Evolutionary conservation across 2,113 vertebrate species (phyloP), one percentile per base, ranked within the genome.

Genomic region (Odontophorus gujanensis): DNA sequence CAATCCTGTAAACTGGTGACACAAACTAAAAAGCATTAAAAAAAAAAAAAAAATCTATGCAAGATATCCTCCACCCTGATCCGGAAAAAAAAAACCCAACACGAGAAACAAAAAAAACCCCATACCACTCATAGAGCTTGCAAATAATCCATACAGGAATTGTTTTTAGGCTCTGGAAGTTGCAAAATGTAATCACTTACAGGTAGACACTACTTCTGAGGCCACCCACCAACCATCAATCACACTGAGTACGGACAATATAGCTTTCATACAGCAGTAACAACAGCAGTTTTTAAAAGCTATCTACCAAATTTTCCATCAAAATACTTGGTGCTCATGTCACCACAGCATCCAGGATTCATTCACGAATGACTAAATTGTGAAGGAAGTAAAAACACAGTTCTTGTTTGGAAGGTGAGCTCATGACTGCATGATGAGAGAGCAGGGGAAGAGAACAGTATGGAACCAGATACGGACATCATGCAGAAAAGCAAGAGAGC

Each of bases 391-490:
- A 42, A 68, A 83, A 66, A 38, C 13, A 30, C 0, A 4, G 22
- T n/a, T 91, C 24, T 45, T 79, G 26, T 45, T 45, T 30, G 69
- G 45, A 19, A 66, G 7, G 38, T 34, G 25, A 79, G 30, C 21
- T 62, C 19, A 9, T 22, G 34, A 63, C 1, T 38, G 57, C 51
- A 32, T 4, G 9, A 62, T 3, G 17, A 50, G 59, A 55, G 14
- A 92, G 57, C 69, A 67, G 16, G 21, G 34, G 53, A 81, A 67
- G 75, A 4, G 1, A 68, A 40, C 20, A 18, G 48, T 36, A 32
- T 0, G 13, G 34, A 81, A 80, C 13, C 79, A 68, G 86, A 84
- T 0, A n/a, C 0, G 0, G n/a, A 84, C 7, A 24, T n/a, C 7
- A 11, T 38, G 36, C 48, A 62, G 40, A 73, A 81, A 48, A 67